Evolutionary conservation across 1,140 invertebrate genomes (phyloP), one percentile per base, ranked within the genome.

Genomic region (Hetaerina americana): DNA sequence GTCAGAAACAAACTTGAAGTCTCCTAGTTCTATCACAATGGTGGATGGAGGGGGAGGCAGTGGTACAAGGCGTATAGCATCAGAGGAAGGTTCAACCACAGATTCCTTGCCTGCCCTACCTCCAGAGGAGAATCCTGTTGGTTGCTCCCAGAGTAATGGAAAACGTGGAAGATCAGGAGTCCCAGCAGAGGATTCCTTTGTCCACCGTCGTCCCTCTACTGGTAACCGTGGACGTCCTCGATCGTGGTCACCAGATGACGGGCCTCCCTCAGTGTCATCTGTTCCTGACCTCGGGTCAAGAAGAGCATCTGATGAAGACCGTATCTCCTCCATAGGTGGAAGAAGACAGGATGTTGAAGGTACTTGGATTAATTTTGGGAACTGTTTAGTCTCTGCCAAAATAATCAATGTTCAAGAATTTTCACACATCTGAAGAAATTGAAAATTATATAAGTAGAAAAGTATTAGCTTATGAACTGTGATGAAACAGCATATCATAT

Each of bases 1-100:
- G 82, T 96, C 94, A 71, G 94, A 96, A 80, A 96, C 92, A 24
- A 95, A 95, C 81, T 80, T 95, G 12, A 93, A 93, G 79, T 87
- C 87, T 25, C 89, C 88, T 0, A 88, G 87, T 27, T 78, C 81
- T 49, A 77, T 79, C 66, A 84, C 73, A 40, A 75, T 71, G 70
- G 27, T 70, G 66, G 77, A 78, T 72, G 24, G 29, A 70, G 0
- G 27, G 66, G 15, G n/a, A 26, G n/a, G n/a, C n/a, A 57, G 10
- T 57, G 40, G 40, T 12, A n/a, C 15, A 77, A 80, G 27, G 71
- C 78, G 68, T 80, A 76, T 73, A 83, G 78, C 73, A 82, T 81
- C 72, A 79, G 83, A 76, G 77, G 77, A 70, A 80, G 77, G 74
- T 73, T 75, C 67, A 77, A 77, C 71, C 73, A 74, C 40, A 67